Evolutionary conservation across 2,797 vertebrate species (phyloP).

Genomic region (Leptodactylus fallax): DNA sequence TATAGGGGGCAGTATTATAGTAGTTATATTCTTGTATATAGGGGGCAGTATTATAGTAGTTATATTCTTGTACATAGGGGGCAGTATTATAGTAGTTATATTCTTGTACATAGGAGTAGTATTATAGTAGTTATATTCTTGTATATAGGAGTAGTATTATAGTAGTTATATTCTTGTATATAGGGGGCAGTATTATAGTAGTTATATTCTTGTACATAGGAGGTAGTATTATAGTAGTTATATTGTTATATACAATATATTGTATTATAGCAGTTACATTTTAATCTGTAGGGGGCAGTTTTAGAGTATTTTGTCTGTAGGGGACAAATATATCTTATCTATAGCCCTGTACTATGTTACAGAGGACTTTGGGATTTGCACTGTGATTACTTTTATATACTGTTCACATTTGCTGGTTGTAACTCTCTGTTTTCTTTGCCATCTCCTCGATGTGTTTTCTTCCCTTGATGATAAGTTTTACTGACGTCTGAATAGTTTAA

Average conservation of each 20-base stretch:
- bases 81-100: constrained; percentile 3
- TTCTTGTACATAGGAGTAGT: neutral
- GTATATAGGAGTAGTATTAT: neutral
- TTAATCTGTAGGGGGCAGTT: neutral
- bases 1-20: neutral
- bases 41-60: neutral
- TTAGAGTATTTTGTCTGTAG: neutral
- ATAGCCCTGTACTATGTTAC: no score
- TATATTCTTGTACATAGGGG: neutral
- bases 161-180: neutral
- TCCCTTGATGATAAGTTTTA: neutral
- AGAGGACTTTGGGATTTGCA: no score
- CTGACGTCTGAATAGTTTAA: neutral
- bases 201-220: neutral
- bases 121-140: constrained; percentile 10
- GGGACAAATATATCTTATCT: no score
- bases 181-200: neutral
- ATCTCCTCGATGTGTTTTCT: neutral
- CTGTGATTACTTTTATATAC: neutral
- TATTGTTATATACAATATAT: neutral
- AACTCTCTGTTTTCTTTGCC: neutral
- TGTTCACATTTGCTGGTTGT: neutral
- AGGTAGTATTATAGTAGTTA: neutral
- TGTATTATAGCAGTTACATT: neutral
- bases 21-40: constrained; percentile 3